Evolutionary conservation across 1,140 invertebrate genomes (phyloP).

Genomic region (Polypedilum vanderplanki): DNA sequence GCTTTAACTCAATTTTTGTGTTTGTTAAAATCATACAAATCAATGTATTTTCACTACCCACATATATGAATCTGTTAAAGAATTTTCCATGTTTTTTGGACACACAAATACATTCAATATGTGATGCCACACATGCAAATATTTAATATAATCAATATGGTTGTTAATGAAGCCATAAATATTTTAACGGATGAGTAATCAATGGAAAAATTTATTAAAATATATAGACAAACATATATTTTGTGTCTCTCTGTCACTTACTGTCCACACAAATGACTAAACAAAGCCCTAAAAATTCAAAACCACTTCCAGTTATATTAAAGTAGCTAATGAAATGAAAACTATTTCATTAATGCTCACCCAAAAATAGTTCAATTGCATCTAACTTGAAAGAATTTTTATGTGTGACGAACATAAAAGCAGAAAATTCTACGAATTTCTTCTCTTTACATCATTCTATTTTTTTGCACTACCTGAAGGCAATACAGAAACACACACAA

Average conservation of each 20-base stretch:
- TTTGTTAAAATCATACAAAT: not conserved
- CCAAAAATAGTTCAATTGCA: constrained; percentile 8
- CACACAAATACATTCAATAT: not conserved
- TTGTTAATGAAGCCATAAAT: constrained; percentile 9
- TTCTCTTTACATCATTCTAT: not conserved
- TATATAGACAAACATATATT: too few species aligned
- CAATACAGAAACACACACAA: not conserved
- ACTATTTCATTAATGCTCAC: too few species aligned
- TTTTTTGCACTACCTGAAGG: not conserved
- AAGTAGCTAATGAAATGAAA: too few species aligned
- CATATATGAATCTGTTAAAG: too few species aligned
- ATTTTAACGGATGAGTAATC: constrained; percentile 27
- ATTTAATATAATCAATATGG: constrained; percentile 23
- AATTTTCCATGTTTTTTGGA: too few species aligned
- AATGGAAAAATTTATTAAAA: not conserved
- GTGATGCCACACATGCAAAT: not conserved
- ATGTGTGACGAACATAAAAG: not conserved
- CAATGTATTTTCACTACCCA: too few species aligned
- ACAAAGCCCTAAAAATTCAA: too few species aligned
- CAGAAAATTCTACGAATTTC: not conserved
- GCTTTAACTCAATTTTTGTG: not conserved
- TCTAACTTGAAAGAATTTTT: not conserved
- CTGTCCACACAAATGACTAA: too few species aligned
- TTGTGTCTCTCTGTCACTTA: too few species aligned
- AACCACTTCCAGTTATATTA: too few species aligned